Evolutionary conservation across 2,888 invertebrate genomes (phyloP).

Genomic region (Crematogaster levior): DNA sequence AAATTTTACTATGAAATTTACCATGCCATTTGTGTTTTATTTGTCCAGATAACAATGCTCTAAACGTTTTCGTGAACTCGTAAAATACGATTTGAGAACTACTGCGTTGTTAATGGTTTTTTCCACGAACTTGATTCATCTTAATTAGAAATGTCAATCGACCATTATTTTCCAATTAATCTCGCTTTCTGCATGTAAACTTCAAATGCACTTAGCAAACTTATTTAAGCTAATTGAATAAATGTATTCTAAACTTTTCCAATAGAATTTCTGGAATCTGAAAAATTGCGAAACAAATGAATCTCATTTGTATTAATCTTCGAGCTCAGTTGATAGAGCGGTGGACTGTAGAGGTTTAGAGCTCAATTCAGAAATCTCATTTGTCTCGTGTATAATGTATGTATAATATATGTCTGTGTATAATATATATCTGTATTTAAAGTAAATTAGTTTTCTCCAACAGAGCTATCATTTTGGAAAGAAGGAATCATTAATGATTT

Average conservation of each 20-base stretch:
- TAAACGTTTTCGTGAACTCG: background rate
- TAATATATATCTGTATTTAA: background rate
- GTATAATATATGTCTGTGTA: no score
- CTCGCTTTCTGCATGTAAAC: background rate
- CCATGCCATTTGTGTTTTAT: background rate
- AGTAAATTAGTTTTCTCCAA: no score
- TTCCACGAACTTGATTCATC: conserved; percentile 7
- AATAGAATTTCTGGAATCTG: background rate
- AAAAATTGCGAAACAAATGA: background rate
- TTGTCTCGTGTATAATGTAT: no score
- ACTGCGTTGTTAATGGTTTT: background rate
- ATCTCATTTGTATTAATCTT: background rate
- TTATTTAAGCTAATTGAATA: background rate
- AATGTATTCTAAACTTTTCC: background rate
- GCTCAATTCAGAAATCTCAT: no score
- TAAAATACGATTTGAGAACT: background rate
- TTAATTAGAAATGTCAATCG: background rate
- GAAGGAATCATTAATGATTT: background rate
- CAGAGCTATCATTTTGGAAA: no score
- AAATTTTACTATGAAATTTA: background rate
- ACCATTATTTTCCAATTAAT: conserved; percentile 13
- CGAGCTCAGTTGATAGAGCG: no score
- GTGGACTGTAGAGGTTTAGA: no score
- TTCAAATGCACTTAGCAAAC: background rate
- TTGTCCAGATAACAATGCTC: no score